A percentile compares a stretch with the other conserved stretches of the same genome.
Evolutionary conservation across 2,888 invertebrate species (phyloP).

Genomic region (Philonicus albiceps): DNA sequence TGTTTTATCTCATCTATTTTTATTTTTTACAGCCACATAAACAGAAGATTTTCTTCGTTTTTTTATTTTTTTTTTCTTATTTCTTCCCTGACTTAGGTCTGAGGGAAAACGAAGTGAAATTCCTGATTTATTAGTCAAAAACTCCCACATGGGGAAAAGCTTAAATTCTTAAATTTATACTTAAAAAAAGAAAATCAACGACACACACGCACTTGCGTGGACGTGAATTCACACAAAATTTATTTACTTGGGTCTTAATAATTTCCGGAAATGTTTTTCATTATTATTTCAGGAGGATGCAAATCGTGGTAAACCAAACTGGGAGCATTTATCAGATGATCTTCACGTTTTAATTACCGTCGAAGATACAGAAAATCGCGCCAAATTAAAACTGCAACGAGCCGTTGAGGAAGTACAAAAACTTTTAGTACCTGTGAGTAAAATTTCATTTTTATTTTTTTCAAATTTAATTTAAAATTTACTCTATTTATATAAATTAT

Average conservation of each 20-base stretch:
- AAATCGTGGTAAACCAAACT: slow-evolving; percentile 99
- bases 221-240: not conserved
- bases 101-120: not conserved
- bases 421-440: slow-evolving; percentile 93
- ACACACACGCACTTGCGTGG: not conserved
- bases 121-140: slow-evolving; percentile 30
- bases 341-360: slow-evolving; percentile 98
- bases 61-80: not conserved
- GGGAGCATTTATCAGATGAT: slow-evolving; percentile 99
- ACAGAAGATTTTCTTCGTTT: not conserved
- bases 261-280: not conserved
- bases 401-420: slow-evolving; percentile 99
- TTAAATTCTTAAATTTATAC: not conserved
- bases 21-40: slow-evolving; percentile 8
- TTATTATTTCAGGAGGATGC: slow-evolving; percentile 85
- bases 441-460: not conserved
- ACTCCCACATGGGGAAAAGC: not conserved
- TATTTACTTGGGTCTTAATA: not conserved
- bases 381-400: slow-evolving; percentile 90
- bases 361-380: slow-evolving; percentile 97
- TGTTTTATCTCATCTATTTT: slow-evolving; percentile 33
- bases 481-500: no score
- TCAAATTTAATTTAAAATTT: no score
- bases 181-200: not conserved
- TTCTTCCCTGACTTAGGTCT: not conserved